Evolutionary conservation across 2,888 invertebrate species (phyloP).

Genomic region (Helleia helle): DNA sequence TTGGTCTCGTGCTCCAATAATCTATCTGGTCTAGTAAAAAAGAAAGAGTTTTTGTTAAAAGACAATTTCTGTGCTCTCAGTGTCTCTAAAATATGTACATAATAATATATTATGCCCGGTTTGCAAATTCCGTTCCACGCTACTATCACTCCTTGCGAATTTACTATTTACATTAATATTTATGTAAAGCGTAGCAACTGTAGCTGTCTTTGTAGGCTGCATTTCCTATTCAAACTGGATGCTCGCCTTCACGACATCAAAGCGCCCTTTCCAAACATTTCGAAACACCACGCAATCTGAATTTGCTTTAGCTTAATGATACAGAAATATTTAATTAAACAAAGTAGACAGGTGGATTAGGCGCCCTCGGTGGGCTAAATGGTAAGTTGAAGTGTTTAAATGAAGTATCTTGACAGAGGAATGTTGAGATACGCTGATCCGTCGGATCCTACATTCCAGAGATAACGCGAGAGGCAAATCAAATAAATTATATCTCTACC

Average conservation of each 20-base stretch:
- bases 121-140: too few relatives aligned
- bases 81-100: too few relatives aligned
- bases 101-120: too few relatives aligned
- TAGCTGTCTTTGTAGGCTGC: too few relatives aligned
- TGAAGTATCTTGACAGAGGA: constrained; percentile 32
- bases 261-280: neutral
- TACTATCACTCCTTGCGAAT: too few relatives aligned
- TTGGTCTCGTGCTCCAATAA: too few relatives aligned
- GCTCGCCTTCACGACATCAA: constrained; percentile 1
- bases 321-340: constrained; percentile 20
- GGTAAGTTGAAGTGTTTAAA: constrained; percentile 17
- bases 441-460: constrained; percentile 34
- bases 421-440: constrained; percentile 34
- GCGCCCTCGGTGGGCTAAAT: constrained; percentile 15
- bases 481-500: constrained; percentile 9
- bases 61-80: too few relatives aligned
- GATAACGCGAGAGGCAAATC: constrained; percentile 32
- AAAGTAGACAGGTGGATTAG: constrained; percentile 16
- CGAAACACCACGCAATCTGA: constrained; percentile 15
- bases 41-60: too few relatives aligned
- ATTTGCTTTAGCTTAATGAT: constrained; percentile 18
- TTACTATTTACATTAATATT: too few relatives aligned
- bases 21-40: too few relatives aligned
- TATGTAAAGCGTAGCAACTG: too few relatives aligned
- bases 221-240: neutral